These are phyloP conservation scores for Hylaeus anthracinus DNA, from an alignment of 1,140 invertebrate genomes.

Conservation along the genomic window DNA sequence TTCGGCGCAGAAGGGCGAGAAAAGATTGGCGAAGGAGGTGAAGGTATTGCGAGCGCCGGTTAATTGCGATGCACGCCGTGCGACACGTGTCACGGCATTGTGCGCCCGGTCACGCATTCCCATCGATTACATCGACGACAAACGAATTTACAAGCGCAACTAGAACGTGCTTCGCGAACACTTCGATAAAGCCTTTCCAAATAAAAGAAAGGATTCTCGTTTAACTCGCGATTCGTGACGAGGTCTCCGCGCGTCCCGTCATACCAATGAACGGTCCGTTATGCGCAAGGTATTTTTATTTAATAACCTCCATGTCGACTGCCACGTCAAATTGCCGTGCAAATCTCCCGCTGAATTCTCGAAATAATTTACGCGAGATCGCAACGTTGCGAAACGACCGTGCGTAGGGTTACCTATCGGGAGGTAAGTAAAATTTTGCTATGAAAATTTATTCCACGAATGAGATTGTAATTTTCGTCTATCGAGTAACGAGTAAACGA, in stretches of 20 bases:
- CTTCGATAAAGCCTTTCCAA: conserved; percentile 43
- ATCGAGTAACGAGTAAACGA: no score
- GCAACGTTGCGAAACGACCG: no score
- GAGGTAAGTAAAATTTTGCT: no score
- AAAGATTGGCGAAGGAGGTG: conserved; percentile 47
- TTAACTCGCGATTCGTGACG: conserved; percentile 28
- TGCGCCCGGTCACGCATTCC: conserved; percentile 66
- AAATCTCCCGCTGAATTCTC: no score
- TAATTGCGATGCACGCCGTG: conserved; percentile 61
- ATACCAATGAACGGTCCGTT: conserved; percentile 43
- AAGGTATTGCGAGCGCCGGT: conserved; percentile 51
- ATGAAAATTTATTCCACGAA: no score
- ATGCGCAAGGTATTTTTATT: neutral
- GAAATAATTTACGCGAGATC: no score
- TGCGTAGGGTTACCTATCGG: no score
- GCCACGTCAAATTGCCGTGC: no score
- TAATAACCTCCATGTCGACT: neutral
- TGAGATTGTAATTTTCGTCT: no score
- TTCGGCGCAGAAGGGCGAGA: neutral
- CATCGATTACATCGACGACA: conserved; percentile 73
- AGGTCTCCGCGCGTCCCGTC: conserved; percentile 17
- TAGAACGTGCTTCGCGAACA: conserved; percentile 56
- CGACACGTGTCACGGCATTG: conserved; percentile 62
- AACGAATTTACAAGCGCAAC: conserved; percentile 67
- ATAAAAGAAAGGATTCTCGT: conserved; percentile 34